A percentile compares a stretch with the other conserved stretches of the same genome.
Conservation (phyloP, 2,113 vertebrate genomes). For the Bujurquina vittata region DNA sequence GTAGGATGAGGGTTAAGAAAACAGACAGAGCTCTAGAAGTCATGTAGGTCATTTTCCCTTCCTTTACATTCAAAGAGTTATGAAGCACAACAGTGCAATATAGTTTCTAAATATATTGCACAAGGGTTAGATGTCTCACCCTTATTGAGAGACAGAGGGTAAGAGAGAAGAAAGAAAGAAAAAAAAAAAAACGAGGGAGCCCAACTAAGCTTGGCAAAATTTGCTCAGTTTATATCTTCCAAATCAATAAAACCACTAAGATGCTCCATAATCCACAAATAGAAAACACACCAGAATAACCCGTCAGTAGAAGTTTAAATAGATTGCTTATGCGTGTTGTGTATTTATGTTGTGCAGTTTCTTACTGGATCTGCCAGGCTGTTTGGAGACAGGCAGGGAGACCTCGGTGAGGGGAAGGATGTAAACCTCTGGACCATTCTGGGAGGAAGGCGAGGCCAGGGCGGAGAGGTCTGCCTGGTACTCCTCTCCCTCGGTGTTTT, state of each 20-base stretch:
- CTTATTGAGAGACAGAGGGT: constrained; percentile 1
- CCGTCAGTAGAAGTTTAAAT: not conserved
- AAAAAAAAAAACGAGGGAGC: not conserved
- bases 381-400: constrained; percentile 93
- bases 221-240: not conserved
- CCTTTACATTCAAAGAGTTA: not conserved
- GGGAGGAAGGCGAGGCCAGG: constrained; percentile 87
- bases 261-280: not conserved
- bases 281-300: not conserved
- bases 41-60: not conserved
- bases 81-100: constrained; percentile 32
- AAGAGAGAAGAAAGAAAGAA: not conserved
- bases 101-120: constrained; percentile 43
- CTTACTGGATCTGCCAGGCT: constrained; percentile 95
- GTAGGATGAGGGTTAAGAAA: not conserved
- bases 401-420: constrained; percentile 96
- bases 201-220: not conserved
- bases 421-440: constrained; percentile 93
- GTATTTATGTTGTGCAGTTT: not conserved
- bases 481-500: constrained; percentile 92
- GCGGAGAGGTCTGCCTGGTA: constrained; percentile 86
- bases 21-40: not conserved
- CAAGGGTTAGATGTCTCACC: constrained; percentile 59
- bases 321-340: not conserved
- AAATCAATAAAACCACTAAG: not conserved